A percentile compares a stretch with the other conserved stretches of the same genome.
Conservation (phyloP, 2,888 invertebrate species). For the Galerucella pusilla region DNA sequence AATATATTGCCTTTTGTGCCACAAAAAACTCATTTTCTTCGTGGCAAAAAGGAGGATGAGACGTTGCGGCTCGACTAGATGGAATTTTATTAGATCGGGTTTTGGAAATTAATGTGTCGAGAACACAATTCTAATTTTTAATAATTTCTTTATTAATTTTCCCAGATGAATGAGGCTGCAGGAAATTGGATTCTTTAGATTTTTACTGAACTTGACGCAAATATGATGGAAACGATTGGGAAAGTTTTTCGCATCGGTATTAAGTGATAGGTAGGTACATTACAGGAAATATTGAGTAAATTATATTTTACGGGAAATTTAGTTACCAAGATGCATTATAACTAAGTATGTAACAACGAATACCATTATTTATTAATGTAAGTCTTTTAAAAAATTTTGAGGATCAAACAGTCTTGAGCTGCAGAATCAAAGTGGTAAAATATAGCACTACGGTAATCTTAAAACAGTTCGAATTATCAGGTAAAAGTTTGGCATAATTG, state of each 20-base stretch:
- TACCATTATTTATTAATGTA: neutral
- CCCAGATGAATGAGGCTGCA: slow-evolving; percentile 31
- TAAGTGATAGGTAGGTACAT: neutral
- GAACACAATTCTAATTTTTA: slow-evolving; percentile 38
- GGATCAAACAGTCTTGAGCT: too few relatives aligned
- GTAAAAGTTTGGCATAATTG: too few relatives aligned
- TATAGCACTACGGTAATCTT: too few relatives aligned
- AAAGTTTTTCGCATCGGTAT: slow-evolving; percentile 1
- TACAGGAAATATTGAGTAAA: neutral
- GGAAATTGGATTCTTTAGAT: slow-evolving; percentile 36
- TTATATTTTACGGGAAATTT: neutral
- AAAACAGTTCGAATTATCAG: too few relatives aligned
- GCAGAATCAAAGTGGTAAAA: too few relatives aligned
- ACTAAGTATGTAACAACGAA: neutral
- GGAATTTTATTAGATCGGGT: slow-evolving; percentile 36
- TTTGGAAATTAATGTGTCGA: slow-evolving; percentile 42
- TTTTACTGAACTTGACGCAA: slow-evolving; percentile 30
- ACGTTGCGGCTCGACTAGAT: slow-evolving; percentile 17
- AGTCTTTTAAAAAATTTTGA: too few relatives aligned
- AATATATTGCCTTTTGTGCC: slow-evolving; percentile 48
- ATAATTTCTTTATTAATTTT: slow-evolving; percentile 35
- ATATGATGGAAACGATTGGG: slow-evolving; percentile 18
- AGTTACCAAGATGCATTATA: neutral
- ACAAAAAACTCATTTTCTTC: slow-evolving; percentile 45
- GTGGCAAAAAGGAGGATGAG: slow-evolving; percentile 31